These are phyloP conservation scores for Tenualosa ilisha DNA, from an alignment of 2,797 vertebrate species.

Conservation along the genomic window DNA sequence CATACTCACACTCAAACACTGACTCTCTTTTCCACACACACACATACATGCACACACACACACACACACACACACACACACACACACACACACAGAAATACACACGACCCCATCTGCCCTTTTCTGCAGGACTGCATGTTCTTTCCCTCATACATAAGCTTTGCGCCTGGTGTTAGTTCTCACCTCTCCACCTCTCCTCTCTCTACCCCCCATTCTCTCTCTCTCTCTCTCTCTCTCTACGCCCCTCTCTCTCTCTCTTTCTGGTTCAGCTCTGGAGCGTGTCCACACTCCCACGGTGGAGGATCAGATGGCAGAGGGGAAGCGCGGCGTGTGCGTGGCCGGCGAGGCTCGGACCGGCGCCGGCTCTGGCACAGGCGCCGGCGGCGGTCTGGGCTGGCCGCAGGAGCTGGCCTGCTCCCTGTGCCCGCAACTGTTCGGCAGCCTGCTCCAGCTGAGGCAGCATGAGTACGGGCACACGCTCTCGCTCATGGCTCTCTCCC, in stretches of 20 bases:
- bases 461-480: constrained; percentile 74
- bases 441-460: constrained; percentile 76
- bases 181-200: constrained; percentile 15
- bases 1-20: not conserved
- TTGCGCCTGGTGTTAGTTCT: constrained; percentile 43
- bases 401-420: constrained; percentile 77
- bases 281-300: constrained; percentile 61
- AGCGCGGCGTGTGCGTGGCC: constrained; percentile 61
- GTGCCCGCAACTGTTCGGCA: constrained; percentile 80
- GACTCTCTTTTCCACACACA: not conserved
- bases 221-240: constrained; percentile 21
- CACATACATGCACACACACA: not conserved
- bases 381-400: constrained; percentile 60
- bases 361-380: not conserved
- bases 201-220: constrained; percentile 27
- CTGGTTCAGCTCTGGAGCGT: constrained; percentile 64
- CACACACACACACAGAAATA: not conserved
- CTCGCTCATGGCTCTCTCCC: constrained; percentile 72
- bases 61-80: constrained; percentile 9
- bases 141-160: constrained; percentile 50
- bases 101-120: constrained; percentile 23
- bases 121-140: constrained; percentile 35
- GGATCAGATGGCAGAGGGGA: constrained; percentile 71
- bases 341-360: constrained; percentile 58
- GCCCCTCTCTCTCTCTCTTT: constrained; percentile 27